phyloP scores from a whole-genome alignment of 2,888 invertebrate species.

The Herminia tarsipennalis region DNA sequence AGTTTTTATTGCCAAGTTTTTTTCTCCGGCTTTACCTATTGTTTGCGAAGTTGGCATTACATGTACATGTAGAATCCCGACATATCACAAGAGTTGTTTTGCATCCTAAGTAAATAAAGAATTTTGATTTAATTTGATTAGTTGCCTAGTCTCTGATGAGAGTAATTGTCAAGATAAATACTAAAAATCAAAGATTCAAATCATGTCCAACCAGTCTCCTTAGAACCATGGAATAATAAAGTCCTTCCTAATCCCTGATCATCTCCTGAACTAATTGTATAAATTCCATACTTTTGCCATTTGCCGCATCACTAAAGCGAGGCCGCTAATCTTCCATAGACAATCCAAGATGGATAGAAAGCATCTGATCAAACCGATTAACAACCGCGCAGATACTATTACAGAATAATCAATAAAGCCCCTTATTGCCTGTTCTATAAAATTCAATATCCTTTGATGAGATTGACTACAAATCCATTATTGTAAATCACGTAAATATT shows the following conservation, averaged over 20 bases:
- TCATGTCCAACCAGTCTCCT: no score
- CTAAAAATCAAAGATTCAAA: no score
- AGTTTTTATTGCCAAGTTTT: no score
- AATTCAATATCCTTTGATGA: conserved; percentile 18
- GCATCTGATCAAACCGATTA: conserved; percentile 53
- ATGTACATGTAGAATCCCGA: no score
- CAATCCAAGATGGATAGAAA: conserved; percentile 49
- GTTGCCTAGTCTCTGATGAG: no score
- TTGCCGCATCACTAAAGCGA: conserved; percentile 24
- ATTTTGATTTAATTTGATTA: no score
- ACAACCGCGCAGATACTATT: conserved; percentile 29
- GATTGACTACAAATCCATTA: conserved; percentile 1
- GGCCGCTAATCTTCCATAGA: conserved; percentile 41
- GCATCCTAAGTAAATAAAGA: no score
- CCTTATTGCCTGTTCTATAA: conserved; percentile 15
- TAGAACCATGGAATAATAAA: no score
- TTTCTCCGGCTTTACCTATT: no score
- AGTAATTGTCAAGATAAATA: no score
- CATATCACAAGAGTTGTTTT: no score
- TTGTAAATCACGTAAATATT: neutral
- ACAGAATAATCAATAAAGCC: conserved; percentile 16
- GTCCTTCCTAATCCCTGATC: neutral
- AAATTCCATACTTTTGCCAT: neutral
- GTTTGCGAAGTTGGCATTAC: no score
- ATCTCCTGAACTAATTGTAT: neutral